These are phyloP conservation scores for Theretra japonica DNA, from an alignment of 2,888 invertebrate species.

Conservation along the genomic window DNA sequence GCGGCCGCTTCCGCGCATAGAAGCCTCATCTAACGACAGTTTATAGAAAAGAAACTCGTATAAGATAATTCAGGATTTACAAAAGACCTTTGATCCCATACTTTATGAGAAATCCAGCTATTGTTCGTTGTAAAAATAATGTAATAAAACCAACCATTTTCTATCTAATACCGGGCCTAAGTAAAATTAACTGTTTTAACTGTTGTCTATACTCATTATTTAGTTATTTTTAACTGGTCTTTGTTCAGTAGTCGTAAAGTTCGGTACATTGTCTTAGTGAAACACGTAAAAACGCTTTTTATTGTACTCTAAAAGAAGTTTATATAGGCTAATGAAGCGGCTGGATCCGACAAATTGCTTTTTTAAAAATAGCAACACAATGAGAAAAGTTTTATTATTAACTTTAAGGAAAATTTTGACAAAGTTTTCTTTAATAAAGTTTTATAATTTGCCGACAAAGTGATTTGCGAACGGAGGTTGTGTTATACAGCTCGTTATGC, in stretches of 20 bases:
- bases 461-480: constrained; percentile 1
- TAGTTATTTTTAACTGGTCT: constrained; percentile 66
- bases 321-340: constrained; percentile 62
- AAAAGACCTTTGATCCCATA: constrained; percentile 32
- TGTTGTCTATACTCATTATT: constrained; percentile 58
- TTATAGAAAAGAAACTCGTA: constrained; percentile 24
- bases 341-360: constrained; percentile 55
- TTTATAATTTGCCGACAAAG: constrained; percentile 8
- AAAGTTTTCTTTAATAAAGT: constrained; percentile 26
- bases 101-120: constrained; percentile 33
- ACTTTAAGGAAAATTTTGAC: constrained; percentile 26
- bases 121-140: constrained; percentile 43
- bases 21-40: constrained; percentile 16
- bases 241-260: constrained; percentile 68
- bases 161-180: constrained; percentile 38
- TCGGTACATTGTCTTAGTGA: constrained; percentile 62
- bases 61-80: constrained; percentile 28
- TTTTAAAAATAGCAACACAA: constrained; percentile 49
- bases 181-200: constrained; percentile 57
- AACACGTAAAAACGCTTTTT: constrained; percentile 66
- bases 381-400: constrained; percentile 34
- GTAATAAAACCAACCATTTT: constrained; percentile 44
- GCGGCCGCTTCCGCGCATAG: constrained; percentile 16
- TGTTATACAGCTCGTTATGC: background rate
- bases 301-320: constrained; percentile 77